These are phyloP conservation scores for Urechis unicinctus DNA, from an alignment of 2,888 invertebrate species.

Conservation along the genomic window DNA sequence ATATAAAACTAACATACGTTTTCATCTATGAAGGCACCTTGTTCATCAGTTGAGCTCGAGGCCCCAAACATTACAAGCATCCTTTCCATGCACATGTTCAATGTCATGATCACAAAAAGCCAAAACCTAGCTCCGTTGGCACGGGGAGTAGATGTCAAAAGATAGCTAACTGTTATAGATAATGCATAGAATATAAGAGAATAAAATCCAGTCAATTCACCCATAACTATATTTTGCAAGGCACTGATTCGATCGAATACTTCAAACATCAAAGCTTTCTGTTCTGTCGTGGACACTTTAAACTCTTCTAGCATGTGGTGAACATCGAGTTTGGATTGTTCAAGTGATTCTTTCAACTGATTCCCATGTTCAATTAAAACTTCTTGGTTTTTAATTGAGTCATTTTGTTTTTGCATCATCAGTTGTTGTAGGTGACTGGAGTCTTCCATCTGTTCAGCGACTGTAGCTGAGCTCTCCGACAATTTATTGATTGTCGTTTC, in stretches of 20 bases:
- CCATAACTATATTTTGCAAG: slow-evolving; percentile 60
- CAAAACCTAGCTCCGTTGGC: slow-evolving; percentile 58
- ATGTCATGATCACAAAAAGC: slow-evolving; percentile 55
- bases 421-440: slow-evolving; percentile 52
- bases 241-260: slow-evolving; percentile 56
- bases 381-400: slow-evolving; percentile 46
- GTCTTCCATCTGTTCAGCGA: slow-evolving; percentile 54
- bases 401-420: slow-evolving; percentile 53
- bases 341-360: slow-evolving; percentile 37
- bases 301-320: slow-evolving; percentile 45
- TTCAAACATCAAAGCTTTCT: slow-evolving; percentile 57
- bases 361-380: slow-evolving; percentile 40
- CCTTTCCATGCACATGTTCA: slow-evolving; percentile 55
- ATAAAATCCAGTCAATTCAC: slow-evolving; percentile 62
- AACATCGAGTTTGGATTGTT: slow-evolving; percentile 36
- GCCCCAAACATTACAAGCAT: slow-evolving; percentile 19
- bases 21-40: slow-evolving; percentile 7
- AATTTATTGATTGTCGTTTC: slow-evolving; percentile 57
- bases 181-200: slow-evolving; percentile 59
- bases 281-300: slow-evolving; percentile 55
- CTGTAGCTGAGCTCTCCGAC: slow-evolving; percentile 54
- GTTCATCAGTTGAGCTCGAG: neutral
- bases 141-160: slow-evolving; percentile 57
- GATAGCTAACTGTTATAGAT: slow-evolving; percentile 54
- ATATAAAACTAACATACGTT: slow-evolving; percentile 6